Evolutionary conservation across 2,113 vertebrate genomes (phyloP).

Genomic region (Chlorocebus sabaeus): DNA sequence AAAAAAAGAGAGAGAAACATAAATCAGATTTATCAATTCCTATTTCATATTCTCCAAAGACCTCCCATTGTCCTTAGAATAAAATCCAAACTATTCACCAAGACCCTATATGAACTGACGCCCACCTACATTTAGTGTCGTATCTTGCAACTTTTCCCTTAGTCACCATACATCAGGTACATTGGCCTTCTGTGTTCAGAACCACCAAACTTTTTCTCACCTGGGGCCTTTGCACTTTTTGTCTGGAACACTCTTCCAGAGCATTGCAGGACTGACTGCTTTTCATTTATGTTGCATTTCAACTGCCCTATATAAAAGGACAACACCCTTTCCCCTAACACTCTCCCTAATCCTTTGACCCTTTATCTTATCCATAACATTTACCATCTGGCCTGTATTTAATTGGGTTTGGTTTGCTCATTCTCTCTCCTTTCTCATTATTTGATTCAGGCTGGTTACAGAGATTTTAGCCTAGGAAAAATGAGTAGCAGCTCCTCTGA

Average conservation of each 20-base stretch:
- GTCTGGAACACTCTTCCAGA: background rate
- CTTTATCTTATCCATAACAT: background rate
- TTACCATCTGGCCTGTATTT: background rate
- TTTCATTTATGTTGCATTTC: background rate
- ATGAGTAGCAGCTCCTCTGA: background rate
- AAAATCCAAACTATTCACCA: background rate
- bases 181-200: background rate
- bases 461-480: background rate
- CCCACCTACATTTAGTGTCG: background rate
- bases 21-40: background rate
- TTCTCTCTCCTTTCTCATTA: background rate
- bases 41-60: background rate
- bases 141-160: background rate
- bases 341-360: background rate
- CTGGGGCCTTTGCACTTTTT: background rate
- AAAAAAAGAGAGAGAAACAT: background rate
- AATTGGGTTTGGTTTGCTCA: background rate
- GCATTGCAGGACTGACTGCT: background rate
- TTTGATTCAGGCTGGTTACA: background rate
- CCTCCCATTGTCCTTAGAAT: background rate
- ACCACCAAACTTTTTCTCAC: background rate
- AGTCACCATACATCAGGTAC: background rate
- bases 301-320: background rate
- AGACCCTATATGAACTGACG: background rate
- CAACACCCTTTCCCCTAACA: fast-evolving